Conservation (phyloP, 2,113 vertebrate species). For the Natator depressus region DNA sequence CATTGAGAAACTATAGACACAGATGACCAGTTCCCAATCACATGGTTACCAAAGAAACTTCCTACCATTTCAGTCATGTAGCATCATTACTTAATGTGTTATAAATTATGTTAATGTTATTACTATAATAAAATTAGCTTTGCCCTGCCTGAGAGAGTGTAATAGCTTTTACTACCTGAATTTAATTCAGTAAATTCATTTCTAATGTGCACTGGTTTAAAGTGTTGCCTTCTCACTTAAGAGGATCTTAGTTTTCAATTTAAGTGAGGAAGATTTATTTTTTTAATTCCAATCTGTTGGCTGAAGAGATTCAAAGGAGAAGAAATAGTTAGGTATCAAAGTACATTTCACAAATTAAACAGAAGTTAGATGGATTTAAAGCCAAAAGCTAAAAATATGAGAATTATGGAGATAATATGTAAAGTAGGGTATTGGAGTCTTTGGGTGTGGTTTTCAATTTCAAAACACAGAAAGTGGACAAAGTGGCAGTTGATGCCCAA, state of each 20-base stretch:
- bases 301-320: not conserved
- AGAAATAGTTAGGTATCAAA: not conserved
- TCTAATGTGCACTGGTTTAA: not conserved
- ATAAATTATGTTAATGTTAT: not conserved
- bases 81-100: not conserved
- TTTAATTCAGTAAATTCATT: not conserved
- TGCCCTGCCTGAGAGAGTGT: not conserved
- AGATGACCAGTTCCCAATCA: not conserved
- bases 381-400: not conserved
- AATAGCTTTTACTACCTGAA: not conserved
- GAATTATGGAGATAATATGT: not conserved
- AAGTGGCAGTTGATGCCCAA: not conserved
- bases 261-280: not conserved
- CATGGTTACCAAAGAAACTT: not conserved
- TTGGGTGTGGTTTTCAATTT: not conserved
- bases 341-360: not conserved
- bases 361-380: not conserved
- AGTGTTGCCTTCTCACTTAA: not conserved
- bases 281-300: not conserved
- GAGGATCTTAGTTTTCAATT: not conserved
- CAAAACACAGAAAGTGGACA: not conserved
- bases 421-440: not conserved
- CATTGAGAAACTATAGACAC: not conserved
- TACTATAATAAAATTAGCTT: constrained; percentile 7
- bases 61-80: constrained; percentile 11